phyloP scores from a whole-genome alignment of 64 coral and sea anemone genomes.

The Actinia tenebrosa region DNA sequence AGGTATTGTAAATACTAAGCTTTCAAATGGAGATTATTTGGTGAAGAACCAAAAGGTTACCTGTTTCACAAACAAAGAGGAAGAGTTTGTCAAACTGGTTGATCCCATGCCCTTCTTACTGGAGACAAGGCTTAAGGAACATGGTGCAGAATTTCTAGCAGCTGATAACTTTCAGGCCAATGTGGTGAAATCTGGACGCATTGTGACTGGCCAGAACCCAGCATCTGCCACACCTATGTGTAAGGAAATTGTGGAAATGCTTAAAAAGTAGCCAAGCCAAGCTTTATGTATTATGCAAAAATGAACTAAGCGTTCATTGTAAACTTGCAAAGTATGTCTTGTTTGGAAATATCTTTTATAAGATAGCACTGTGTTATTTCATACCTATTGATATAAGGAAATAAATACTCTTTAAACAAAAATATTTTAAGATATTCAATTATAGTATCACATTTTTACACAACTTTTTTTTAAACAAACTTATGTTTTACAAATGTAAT shows the following conservation, averaged over 20 bases:
- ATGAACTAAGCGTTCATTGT: too few relatives aligned
- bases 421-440: too few relatives aligned
- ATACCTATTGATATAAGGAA: too few relatives aligned
- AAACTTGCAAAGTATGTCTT: too few relatives aligned
- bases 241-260: conserved; percentile 70
- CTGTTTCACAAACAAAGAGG: conserved; percentile 80
- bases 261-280: conserved; percentile 10
- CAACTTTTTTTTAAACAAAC: too few relatives aligned
- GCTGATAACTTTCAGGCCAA: conserved; percentile 32
- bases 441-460: too few relatives aligned
- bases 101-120: conserved; percentile 85
- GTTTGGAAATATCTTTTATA: too few relatives aligned
- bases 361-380: too few relatives aligned
- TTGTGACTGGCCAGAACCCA: conserved; percentile 89
- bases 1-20: conserved; percentile 88
- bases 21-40: conserved; percentile 86
- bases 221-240: conserved; percentile 79
- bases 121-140: conserved; percentile 64
- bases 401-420: too few relatives aligned
- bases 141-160: conserved; percentile 65
- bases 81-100: conserved; percentile 48
- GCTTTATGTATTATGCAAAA: background rate
- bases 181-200: conserved; percentile 44
- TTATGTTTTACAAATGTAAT: too few relatives aligned
- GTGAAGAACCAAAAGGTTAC: conserved; percentile 87